phyloP scores from a whole-genome alignment of 2,888 invertebrate species.

The Cheilosia vulpina region DNA sequence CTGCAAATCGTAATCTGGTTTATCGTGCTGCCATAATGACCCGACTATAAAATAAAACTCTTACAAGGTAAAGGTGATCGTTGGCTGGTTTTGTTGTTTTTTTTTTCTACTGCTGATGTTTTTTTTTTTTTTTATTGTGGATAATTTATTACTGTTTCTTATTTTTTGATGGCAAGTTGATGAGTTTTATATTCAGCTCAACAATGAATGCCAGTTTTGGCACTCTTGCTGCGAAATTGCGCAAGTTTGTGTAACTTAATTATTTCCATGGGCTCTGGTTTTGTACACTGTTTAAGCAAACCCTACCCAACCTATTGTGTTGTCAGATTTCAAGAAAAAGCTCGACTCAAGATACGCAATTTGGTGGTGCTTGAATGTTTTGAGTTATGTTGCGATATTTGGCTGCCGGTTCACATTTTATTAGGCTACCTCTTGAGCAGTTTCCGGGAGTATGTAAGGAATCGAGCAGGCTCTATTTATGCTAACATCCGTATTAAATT shows the following conservation, averaged over 20 bases:
- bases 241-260: conserved; percentile 5
- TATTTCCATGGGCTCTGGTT: too few relatives aligned
- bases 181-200: background rate
- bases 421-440: too few relatives aligned
- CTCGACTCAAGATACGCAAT: too few relatives aligned
- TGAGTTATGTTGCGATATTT: too few relatives aligned
- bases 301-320: too few relatives aligned
- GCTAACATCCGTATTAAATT: too few relatives aligned
- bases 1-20: conserved; percentile 69
- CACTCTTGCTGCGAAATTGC: conserved; percentile 10
- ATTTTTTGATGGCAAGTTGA: conserved; percentile 16
- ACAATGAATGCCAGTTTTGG: conserved; percentile 17
- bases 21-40: conserved; percentile 71
- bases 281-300: too few relatives aligned
- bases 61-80: conserved; percentile 74
- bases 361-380: too few relatives aligned
- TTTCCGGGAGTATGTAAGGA: too few relatives aligned
- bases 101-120: conserved; percentile 8
- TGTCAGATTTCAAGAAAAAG: too few relatives aligned
- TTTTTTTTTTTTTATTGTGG: conserved; percentile 11
- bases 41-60: conserved; percentile 69
- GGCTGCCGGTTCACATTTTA: too few relatives aligned
- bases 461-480: too few relatives aligned
- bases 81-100: conserved; percentile 25
- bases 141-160: conserved; percentile 31